These are phyloP conservation scores for Masticophis lateralis DNA, from an alignment of 2,797 vertebrate species.

Conservation along the genomic window DNA sequence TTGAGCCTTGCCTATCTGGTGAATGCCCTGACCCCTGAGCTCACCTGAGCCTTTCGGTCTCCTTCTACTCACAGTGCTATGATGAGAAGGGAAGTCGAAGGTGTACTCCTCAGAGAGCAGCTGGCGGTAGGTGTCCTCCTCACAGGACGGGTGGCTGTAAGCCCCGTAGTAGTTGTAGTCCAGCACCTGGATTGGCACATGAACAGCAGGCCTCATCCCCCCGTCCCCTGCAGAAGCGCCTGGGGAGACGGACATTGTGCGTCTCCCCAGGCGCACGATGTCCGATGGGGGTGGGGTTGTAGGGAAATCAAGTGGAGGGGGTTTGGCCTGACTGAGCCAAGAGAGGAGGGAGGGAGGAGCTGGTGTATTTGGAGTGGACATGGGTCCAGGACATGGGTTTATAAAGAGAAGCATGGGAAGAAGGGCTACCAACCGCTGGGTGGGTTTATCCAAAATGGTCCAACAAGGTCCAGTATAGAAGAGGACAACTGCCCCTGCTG, in stretches of 20 bases:
- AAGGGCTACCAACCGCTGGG: background rate
- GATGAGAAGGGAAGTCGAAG: conserved; percentile 90
- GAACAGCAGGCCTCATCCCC: background rate
- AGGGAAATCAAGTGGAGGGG: background rate
- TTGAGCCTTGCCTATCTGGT: background rate
- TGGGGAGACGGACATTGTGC: background rate
- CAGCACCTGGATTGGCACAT: conserved; percentile 73
- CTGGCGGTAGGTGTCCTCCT: conserved; percentile 75
- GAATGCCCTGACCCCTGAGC: background rate
- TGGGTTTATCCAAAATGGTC: background rate
- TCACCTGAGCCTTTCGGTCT: too few relatives aligned
- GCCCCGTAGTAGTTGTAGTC: conserved; percentile 90
- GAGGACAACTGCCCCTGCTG: background rate
- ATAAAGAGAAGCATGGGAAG: background rate
- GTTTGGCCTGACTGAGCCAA: background rate
- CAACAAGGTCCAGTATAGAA: background rate
- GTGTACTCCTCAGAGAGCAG: conserved; percentile 87
- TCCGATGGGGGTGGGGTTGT: background rate
- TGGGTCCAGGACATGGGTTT: background rate
- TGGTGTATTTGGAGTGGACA: background rate
- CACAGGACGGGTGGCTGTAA: conserved; percentile 72
- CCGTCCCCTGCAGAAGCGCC: background rate
- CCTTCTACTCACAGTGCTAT: conserved; percentile 76
- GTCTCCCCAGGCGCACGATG: too few relatives aligned
- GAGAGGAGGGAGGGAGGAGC: accelerated